phyloP scores from a whole-genome alignment of 2,797 vertebrate genomes.

The Thalassophryne amazonica region DNA sequence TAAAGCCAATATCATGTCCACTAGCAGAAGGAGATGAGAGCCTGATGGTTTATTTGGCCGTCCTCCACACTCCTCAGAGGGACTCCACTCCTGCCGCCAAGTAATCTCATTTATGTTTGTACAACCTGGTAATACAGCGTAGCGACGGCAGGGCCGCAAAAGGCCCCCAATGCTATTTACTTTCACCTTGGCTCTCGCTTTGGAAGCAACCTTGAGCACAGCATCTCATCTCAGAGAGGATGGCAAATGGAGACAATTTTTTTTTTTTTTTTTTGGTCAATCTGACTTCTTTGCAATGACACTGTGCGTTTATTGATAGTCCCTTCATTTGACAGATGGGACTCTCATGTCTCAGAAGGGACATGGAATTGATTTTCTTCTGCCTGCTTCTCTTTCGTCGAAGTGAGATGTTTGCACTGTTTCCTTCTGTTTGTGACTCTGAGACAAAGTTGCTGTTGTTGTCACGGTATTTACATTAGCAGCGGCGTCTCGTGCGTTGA shows the following conservation, averaged over 20 bases:
- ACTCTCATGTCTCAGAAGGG: neutral
- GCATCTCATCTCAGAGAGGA: neutral
- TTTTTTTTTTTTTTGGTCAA: too few relatives aligned
- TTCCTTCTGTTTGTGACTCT: neutral
- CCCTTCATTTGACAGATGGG: slow-evolving; percentile 2
- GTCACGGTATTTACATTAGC: neutral
- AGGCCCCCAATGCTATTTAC: slow-evolving; percentile 33
- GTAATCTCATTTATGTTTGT: slow-evolving; percentile 63
- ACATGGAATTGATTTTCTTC: slow-evolving; percentile 25
- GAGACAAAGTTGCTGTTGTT: neutral
- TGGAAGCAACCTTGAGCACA: slow-evolving; percentile 31
- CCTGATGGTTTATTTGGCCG: slow-evolving; percentile 1
- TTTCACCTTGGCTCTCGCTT: slow-evolving; percentile 45
- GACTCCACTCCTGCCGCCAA: slow-evolving; percentile 19
- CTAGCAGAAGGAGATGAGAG: slow-evolving; percentile 14
- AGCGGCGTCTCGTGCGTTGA: slow-evolving; percentile 1
- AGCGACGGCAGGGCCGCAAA: slow-evolving; percentile 32
- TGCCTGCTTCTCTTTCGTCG: slow-evolving; percentile 19
- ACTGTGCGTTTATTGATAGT: slow-evolving; percentile 1
- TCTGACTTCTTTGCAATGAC: slow-evolving; percentile 9
- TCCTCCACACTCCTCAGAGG: slow-evolving; percentile 15
- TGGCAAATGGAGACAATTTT: neutral
- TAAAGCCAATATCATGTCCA: slow-evolving; percentile 8
- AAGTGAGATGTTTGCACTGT: slow-evolving; percentile 18
- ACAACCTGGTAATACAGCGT: slow-evolving; percentile 42